Evolutionary conservation across 2,797 vertebrate genomes (phyloP), one percentile per base, ranked within the genome.

Genomic region (Passerculus sandwichensis): DNA sequence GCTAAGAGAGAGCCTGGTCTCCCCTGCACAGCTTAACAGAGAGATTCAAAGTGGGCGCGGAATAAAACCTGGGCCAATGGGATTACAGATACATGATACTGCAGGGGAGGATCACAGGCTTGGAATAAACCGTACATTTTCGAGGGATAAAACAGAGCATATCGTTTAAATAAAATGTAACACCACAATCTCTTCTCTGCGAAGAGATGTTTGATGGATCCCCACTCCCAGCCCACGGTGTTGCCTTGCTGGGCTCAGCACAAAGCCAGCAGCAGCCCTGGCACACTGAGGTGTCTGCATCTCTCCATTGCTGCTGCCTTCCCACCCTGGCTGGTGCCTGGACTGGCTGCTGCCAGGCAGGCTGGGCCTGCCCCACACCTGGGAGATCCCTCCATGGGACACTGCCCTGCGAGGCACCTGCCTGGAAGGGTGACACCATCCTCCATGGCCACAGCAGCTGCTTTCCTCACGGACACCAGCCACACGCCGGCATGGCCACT

Each of bases 401-500:
- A 6, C 40, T 10, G n/a, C 5, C 3, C 22, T 5, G 11, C 1
- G 3, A 14, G 5, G 26, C 13, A 10, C 13, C 11, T 10, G 25
- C 30, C 29, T 2, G 10, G 10, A 2, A 0, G 18, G 5, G 12
- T 6, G 25, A 40, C 15, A 9, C 19, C 45, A 3, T 1, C 59
- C 9, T 1, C 26, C 11, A 5, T 1, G 8, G 21, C 42, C 25
- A 25, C 50, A 14, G 2, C 0, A 16, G 59, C 26, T 7, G 5
- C 53, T 25, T 3, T 38, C 69, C 44, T 9, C 42, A 25, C 0
- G 1, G 45, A 78, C 6, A 53, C 18, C 27, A 10, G 40, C 22
- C 22, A 12, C 38, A 16, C 0, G 19, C 48, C 2, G 0, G 8
- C 9, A 36, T 0, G 7, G 36, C n/a, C 1, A 0, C 20, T 16